phyloP scores from a whole-genome alignment of 2,888 invertebrate species.

The Tipula confusa region DNA sequence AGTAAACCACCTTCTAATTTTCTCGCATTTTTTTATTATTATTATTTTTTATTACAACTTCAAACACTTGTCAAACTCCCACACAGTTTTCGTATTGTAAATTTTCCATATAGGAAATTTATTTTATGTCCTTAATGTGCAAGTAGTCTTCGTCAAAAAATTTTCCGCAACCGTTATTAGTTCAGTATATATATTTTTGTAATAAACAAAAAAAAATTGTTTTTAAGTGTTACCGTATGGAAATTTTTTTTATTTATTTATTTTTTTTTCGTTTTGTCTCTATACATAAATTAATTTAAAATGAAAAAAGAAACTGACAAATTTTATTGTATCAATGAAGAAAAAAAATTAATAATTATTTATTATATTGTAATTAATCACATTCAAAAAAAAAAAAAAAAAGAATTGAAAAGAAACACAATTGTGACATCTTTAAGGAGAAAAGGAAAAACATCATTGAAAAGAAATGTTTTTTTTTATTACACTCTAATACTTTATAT shows the following conservation, averaged over 20 bases:
- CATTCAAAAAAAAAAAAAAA: background rate
- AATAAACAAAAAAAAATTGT: background rate
- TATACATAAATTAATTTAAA: slow-evolving; percentile 16
- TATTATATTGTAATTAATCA: slow-evolving; percentile 20
- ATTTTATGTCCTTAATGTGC: background rate
- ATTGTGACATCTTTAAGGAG: background rate
- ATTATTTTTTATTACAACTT: background rate
- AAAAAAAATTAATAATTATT: slow-evolving; percentile 6
- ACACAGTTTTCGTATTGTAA: background rate
- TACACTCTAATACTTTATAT: background rate
- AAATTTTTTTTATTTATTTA: background rate
- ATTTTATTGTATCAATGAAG: slow-evolving; percentile 25
- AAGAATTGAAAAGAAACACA: no score
- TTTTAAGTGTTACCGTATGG: slow-evolving; percentile 4
- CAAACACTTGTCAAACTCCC: background rate
- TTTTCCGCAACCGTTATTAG: background rate
- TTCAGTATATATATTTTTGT: background rate
- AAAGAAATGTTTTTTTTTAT: background rate
- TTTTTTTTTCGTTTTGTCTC: background rate
- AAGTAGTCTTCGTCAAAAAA: background rate
- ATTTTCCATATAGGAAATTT: slow-evolving; percentile 7
- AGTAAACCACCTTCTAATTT: slow-evolving; percentile 27
- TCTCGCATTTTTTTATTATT: slow-evolving; percentile 3
- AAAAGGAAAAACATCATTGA: background rate
- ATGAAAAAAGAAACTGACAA: background rate